phyloP scores from a whole-genome alignment of 2,113 vertebrate genomes.

The Pluvianellus socialis region DNA sequence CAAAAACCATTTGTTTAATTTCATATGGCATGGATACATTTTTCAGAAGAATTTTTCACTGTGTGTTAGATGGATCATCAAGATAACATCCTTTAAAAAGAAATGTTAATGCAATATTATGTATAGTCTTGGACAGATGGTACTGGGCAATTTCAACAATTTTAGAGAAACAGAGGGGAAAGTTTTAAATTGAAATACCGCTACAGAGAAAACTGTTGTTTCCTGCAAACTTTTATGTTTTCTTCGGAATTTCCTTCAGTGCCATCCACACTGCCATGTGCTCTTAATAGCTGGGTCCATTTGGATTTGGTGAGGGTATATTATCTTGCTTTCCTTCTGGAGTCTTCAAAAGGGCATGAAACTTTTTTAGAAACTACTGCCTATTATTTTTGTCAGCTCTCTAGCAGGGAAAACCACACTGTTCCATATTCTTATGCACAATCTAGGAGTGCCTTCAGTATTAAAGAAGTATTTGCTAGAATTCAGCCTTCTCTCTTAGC shows the following conservation, averaged over 20 bases:
- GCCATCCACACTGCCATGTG: background rate
- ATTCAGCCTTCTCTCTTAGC: background rate
- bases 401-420: background rate
- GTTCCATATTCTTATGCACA: background rate
- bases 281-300: background rate
- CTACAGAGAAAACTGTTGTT: background rate
- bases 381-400: background rate
- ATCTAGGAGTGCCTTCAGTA: background rate
- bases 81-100: background rate
- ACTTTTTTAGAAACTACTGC: background rate
- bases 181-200: background rate
- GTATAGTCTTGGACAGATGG: background rate
- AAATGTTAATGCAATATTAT: background rate
- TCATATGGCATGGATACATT: background rate
- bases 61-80: background rate
- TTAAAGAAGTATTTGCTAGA: background rate
- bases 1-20: fast-evolving
- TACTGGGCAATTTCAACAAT: background rate
- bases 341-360: background rate
- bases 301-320: background rate
- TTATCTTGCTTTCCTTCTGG: background rate
- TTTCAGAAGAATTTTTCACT: background rate
- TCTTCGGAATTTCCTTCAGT: background rate
- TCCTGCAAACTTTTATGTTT: background rate
- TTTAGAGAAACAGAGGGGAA: background rate